Evolutionary conservation across 2,797 vertebrate genomes (phyloP).

Genomic region (Hydrophis major): DNA sequence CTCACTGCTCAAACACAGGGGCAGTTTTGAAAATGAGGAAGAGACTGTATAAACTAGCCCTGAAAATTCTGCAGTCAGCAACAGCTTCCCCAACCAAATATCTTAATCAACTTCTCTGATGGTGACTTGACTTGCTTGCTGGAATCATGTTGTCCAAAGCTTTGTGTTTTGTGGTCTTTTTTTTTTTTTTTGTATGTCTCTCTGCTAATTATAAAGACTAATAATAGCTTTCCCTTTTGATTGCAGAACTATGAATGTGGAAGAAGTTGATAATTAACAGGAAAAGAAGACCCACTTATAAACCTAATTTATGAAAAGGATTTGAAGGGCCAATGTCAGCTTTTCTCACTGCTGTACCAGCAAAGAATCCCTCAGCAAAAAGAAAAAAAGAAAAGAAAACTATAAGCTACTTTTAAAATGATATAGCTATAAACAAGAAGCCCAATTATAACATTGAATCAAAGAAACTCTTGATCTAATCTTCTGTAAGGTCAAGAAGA

Average conservation of each 20-base stretch:
- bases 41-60: background rate
- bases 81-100: background rate
- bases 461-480: slow-evolving; percentile 1
- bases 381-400: background rate
- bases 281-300: background rate
- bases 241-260: background rate
- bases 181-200: background rate
- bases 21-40: background rate
- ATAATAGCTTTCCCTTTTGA: background rate
- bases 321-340: fast-evolving
- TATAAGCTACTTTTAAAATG: slow-evolving; percentile 21
- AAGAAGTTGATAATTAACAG: background rate
- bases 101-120: background rate
- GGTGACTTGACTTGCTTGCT: background rate
- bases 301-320: background rate
- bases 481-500: slow-evolving; percentile 7
- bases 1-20: background rate
- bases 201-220: background rate
- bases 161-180: background rate
- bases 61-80: background rate
- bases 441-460: background rate
- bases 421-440: background rate
- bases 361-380: background rate
- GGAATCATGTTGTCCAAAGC: background rate
- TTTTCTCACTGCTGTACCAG: fast-evolving